Evolutionary conservation across 2,113 vertebrate species (phyloP), one percentile per base, ranked within the genome.

Genomic region (Clarias batrachus): DNA sequence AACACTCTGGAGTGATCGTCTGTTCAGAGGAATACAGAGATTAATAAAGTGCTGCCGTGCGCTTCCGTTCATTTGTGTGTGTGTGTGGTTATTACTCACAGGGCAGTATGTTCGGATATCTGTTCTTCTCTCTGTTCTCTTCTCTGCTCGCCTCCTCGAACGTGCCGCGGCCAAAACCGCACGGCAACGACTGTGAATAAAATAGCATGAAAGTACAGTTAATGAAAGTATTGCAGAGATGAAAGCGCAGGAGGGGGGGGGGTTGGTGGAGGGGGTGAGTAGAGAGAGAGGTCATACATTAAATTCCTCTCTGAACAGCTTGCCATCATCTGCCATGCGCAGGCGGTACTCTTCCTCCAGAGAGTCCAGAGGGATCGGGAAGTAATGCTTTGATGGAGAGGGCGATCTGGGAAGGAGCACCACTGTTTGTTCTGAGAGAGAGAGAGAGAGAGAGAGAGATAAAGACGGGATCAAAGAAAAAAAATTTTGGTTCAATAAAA

Each of bases 91-190:
- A 23, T 57, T 59, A 93, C 97, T 97, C 94, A 99, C 98, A 98
- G 0, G 98, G 98, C 70, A 99, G 95, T 93, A 99, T 99, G 94
- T 99, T 99, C 60, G 98, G 98, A 23, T 99, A 99, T 97, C 98
- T 94, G 95, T 99, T 99, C 92, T 98, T 99, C 41, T 99, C 97
- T 92, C 96, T 95, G 95, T 99, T 99, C 83, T 97, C 96, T 60
- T 99, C 97, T 88, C 96, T 98, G 87, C 97, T 99, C 82, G 98
- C 98, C 94, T 96, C 96, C 90, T 98, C 97, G 30, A 97, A 97
- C 0, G 94, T 94, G 85, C 97, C 97, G 10, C 97, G 96, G 82
- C 94, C 88, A 54, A 94, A 96, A 52, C 97, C 97, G 3, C 96
- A 93, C 0, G 97, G 97, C 91, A 99, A 90, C 0, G 96, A 98